A percentile compares a stretch with the other conserved stretches of the same genome.
These are phyloP conservation scores for Zoanthus sociatus DNA, from an alignment of 92 coral and sea anemone genomes.

Conservation along the genomic window DNA sequence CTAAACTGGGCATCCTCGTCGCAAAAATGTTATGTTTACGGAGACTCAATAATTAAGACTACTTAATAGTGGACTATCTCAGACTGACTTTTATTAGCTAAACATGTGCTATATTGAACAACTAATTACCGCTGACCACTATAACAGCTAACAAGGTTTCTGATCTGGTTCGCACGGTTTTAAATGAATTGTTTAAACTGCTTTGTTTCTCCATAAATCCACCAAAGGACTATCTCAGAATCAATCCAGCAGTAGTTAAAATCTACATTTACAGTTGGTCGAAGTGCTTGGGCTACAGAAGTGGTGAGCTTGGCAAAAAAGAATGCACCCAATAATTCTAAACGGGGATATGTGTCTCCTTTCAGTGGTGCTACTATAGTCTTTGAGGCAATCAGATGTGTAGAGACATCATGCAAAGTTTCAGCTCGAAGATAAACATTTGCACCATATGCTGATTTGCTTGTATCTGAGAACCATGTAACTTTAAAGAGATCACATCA, in stretches of 20 bases:
- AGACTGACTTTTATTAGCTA: no score
- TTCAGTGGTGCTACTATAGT: background rate
- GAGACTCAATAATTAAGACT: no score
- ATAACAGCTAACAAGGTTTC: slow-evolving; percentile 7
- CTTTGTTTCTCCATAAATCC: slow-evolving; percentile 55
- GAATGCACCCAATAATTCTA: slow-evolving; percentile 61
- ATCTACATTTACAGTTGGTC: slow-evolving; percentile 19
- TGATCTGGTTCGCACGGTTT: slow-evolving; percentile 46
- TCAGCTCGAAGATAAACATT: slow-evolving; percentile 58
- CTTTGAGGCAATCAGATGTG: slow-evolving; percentile 55
- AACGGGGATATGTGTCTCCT: slow-evolving; percentile 62
- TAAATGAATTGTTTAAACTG: slow-evolving; percentile 52
- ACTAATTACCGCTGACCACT: no score
- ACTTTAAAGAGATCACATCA: slow-evolving; percentile 21
- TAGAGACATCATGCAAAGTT: slow-evolving; percentile 5
- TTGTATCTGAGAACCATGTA: slow-evolving; percentile 56
- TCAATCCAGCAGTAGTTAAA: slow-evolving; percentile 40
- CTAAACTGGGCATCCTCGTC: no score
- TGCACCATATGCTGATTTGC: slow-evolving; percentile 23
- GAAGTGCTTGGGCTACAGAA: slow-evolving; percentile 22
- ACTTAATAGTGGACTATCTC: no score
- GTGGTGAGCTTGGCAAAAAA: slow-evolving; percentile 49
- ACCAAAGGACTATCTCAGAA: slow-evolving; percentile 54
- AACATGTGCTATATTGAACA: no score
- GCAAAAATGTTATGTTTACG: no score